A percentile compares a stretch with the other conserved stretches of the same genome.
Evolutionary conservation across 1,140 invertebrate genomes (phyloP).

Genomic region (Oscheius sp.): DNA sequence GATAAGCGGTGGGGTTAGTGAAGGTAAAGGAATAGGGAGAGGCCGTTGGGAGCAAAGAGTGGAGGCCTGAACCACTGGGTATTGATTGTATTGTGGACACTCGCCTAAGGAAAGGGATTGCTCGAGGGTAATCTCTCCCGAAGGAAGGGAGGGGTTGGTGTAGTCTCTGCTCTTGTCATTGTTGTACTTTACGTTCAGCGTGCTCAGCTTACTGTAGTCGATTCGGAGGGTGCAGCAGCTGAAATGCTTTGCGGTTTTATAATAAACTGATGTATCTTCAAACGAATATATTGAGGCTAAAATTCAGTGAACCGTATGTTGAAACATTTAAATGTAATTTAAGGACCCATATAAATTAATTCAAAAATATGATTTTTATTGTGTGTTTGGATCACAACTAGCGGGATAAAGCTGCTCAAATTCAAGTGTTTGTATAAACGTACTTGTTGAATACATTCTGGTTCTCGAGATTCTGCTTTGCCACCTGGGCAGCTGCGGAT

Average conservation of each 20-base stretch:
- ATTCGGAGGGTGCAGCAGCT: constrained; percentile 96
- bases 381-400: too few species aligned
- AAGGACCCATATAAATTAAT: too few species aligned
- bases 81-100: not conserved
- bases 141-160: constrained; percentile 92
- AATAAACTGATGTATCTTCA: not conserved
- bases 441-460: constrained; percentile 93
- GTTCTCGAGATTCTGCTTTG: constrained; percentile 86
- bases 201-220: constrained; percentile 95
- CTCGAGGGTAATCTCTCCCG: constrained; percentile 77
- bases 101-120: constrained; percentile 35
- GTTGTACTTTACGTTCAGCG: constrained; percentile 97
- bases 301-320: too few species aligned
- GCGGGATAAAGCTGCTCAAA: too few species aligned
- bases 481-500: constrained; percentile 88
- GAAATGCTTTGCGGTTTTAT: not conserved
- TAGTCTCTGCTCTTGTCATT: constrained; percentile 99
- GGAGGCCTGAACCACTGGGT: constrained; percentile 13
- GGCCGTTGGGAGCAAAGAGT: constrained; percentile 16
- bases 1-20: constrained; percentile 21
- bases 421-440: not conserved
- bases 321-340: too few species aligned
- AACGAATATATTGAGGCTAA: too few species aligned
- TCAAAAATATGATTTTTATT: too few species aligned
- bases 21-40: constrained; percentile 26